Evolutionary conservation across 2,113 vertebrate species (phyloP).

Genomic region (Emberiza fucata): DNA sequence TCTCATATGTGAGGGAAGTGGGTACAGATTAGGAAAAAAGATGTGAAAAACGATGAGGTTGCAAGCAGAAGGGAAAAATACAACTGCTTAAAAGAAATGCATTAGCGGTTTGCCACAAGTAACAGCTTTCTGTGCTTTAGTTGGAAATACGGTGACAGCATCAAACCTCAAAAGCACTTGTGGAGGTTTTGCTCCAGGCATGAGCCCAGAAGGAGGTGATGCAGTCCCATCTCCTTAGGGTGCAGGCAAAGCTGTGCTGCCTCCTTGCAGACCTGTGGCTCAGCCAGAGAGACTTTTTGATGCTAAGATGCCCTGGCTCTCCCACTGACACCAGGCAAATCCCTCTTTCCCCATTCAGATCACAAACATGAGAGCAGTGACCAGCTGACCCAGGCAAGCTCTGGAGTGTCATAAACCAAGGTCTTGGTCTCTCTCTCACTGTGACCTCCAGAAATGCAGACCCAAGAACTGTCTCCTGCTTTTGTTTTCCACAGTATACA

Average conservation of each 20-base stretch:
- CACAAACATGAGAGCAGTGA: fast-evolving
- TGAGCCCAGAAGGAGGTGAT: background rate
- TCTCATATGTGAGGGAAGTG: background rate
- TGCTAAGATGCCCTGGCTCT: background rate
- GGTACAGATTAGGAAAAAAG: background rate
- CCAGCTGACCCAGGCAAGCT: background rate
- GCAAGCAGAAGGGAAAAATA: background rate
- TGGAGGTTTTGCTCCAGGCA: background rate
- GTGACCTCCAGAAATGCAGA: background rate
- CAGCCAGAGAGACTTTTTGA: background rate
- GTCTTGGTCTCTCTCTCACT: background rate
- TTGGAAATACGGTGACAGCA: background rate
- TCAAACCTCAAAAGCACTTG: background rate
- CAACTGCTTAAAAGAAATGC: background rate
- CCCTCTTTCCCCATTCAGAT: background rate
- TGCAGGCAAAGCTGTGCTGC: background rate
- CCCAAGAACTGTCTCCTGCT: background rate
- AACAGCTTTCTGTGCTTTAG: background rate
- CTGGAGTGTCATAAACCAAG: background rate
- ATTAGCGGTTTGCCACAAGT: background rate
- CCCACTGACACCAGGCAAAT: background rate
- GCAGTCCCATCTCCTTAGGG: fast-evolving
- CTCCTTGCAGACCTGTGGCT: background rate
- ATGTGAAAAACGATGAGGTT: background rate
- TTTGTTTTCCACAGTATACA: conserved; percentile 75